Evolutionary conservation across 2,113 vertebrate genomes (phyloP).

Genomic region (Myocastor coypus): DNA sequence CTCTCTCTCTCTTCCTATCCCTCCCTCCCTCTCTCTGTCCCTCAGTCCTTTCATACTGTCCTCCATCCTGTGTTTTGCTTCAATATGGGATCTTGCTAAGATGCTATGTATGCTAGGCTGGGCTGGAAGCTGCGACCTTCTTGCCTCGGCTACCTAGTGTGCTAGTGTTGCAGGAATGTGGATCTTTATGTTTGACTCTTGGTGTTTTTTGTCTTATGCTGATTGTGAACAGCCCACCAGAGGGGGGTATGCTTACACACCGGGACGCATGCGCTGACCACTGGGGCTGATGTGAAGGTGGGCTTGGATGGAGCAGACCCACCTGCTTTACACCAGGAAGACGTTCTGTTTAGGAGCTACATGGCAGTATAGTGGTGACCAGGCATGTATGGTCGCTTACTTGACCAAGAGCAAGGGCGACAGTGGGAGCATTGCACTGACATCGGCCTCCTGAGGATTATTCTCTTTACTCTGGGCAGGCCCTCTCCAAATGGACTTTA

Average conservation of each 20-base stretch:
- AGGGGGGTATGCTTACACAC: no score
- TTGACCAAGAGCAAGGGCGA: not conserved
- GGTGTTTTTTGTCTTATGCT: fast-evolving
- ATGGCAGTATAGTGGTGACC: fast-evolving
- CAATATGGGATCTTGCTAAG: not conserved
- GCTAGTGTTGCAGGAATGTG: not conserved
- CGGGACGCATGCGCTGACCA: fast-evolving
- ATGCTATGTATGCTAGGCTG: not conserved
- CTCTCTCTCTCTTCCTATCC: not conserved
- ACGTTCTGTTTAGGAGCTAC: fast-evolving
- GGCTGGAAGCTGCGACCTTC: not conserved
- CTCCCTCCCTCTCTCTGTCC: not conserved
- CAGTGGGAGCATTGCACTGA: fast-evolving
- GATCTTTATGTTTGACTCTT: fast-evolving
- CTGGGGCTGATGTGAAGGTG: fast-evolving
- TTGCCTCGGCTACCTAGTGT: not conserved
- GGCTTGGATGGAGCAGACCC: fast-evolving
- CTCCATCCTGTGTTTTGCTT: not conserved
- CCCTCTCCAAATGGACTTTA: fast-evolving
- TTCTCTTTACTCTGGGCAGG: no score
- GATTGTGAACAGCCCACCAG: fast-evolving
- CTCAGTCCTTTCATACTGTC: not conserved
- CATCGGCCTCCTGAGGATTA: not conserved
- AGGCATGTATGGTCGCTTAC: not conserved
- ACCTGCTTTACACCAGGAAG: fast-evolving